These are phyloP conservation scores for Euwallacea similis DNA, from an alignment of 1,140 invertebrate species.

Conservation along the genomic window DNA sequence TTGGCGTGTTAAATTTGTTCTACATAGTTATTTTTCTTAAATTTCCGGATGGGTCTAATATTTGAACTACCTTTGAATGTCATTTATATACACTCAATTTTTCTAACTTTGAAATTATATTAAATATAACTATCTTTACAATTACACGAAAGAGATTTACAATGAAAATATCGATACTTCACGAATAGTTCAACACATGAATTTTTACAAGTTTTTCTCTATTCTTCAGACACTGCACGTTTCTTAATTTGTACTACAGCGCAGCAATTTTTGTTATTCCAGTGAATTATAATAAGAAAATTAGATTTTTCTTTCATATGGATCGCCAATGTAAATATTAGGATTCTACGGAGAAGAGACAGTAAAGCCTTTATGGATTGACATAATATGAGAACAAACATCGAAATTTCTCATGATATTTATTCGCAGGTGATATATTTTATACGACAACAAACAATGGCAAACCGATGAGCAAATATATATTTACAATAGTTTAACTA, in stretches of 20 bases:
- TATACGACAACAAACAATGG: constrained; percentile 2
- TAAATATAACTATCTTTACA: constrained; percentile 47
- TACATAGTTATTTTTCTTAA: background rate
- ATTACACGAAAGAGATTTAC: constrained; percentile 49
- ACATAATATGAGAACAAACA: background rate
- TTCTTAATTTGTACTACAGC: constrained; percentile 51
- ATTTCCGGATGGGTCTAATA: background rate
- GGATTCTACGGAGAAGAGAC: background rate
- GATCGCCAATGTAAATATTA: background rate
- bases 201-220: constrained; percentile 20
- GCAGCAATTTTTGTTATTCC: constrained; percentile 44
- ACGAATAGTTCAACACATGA: constrained; percentile 43
- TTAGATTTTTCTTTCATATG: background rate
- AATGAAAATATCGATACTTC: constrained; percentile 50
- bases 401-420: background rate
- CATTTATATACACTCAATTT: constrained; percentile 50
- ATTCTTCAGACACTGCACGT: constrained; percentile 32
- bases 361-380: background rate
- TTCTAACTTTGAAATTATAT: constrained; percentile 51
- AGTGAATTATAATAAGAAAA: constrained; percentile 43
- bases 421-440: background rate
- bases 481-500: constrained; percentile 27
- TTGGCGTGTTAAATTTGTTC: background rate
- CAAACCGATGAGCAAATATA: constrained; percentile 27
- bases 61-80: constrained; percentile 1